Evolutionary conservation across 2,113 vertebrate genomes (phyloP).

Genomic region (Accipiter virgatus): DNA sequence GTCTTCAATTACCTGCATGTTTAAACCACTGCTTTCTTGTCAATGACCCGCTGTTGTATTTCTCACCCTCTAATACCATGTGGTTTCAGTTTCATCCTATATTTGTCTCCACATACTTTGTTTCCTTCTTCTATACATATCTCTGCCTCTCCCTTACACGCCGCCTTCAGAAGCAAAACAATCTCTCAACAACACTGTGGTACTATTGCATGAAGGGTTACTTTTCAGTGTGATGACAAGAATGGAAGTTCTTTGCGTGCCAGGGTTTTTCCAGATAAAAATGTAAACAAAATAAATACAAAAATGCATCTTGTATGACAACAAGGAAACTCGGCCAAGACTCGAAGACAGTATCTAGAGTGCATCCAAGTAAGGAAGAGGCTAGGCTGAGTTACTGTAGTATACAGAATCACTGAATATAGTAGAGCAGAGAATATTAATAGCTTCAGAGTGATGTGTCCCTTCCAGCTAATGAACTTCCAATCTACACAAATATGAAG

Average conservation of each 20-base stretch:
- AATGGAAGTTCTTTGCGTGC: neutral
- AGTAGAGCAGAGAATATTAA: neutral
- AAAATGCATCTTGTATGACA: neutral
- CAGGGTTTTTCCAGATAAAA: neutral
- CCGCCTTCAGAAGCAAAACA: neutral
- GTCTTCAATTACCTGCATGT: constrained; percentile 19
- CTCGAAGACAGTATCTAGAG: neutral
- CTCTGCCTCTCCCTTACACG: neutral
- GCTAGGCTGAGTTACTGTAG: neutral
- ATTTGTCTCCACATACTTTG: neutral
- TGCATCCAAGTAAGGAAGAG: neutral
- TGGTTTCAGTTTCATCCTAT: neutral
- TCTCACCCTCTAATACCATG: neutral
- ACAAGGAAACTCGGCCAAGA: neutral
- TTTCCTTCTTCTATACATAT: neutral
- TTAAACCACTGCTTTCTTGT: neutral
- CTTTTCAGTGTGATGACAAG: neutral
- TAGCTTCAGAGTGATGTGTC: neutral
- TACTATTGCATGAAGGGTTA: neutral
- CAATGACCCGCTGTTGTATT: neutral
- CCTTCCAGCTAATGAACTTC: neutral
- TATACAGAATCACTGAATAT: neutral
- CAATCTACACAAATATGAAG: neutral
- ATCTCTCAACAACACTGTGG: neutral
- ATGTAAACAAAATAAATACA: neutral